phyloP scores from a whole-genome alignment of 2,888 invertebrate species.

The Hoplodrina blanda region DNA sequence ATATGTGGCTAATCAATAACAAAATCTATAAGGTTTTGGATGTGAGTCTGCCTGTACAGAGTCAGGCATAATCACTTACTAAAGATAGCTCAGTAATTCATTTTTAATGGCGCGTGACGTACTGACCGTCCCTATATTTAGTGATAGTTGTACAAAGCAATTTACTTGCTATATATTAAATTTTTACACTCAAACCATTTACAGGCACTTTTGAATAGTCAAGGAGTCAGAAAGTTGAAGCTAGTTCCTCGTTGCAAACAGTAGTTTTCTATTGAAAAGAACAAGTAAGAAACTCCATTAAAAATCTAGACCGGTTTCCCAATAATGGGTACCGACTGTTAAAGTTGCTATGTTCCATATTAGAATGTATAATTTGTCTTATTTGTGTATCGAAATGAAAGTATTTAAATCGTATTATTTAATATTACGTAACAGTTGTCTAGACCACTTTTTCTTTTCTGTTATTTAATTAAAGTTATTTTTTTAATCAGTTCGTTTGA shows the following conservation, averaged over 20 bases:
- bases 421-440: too few relatives aligned
- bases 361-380: too few relatives aligned
- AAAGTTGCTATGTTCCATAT: too few relatives aligned
- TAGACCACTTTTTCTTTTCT: too few relatives aligned
- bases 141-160: slow-evolving; percentile 10
- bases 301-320: too few relatives aligned
- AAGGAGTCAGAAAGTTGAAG: not conserved
- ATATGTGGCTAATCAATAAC: slow-evolving; percentile 12
- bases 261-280: not conserved
- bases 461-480: too few relatives aligned
- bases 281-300: not conserved
- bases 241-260: not conserved
- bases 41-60: slow-evolving; percentile 4
- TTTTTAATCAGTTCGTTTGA: too few relatives aligned
- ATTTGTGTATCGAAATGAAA: too few relatives aligned
- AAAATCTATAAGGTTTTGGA: not conserved
- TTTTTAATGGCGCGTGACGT: slow-evolving; percentile 25
- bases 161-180: slow-evolving; percentile 3
- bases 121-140: slow-evolving; percentile 14
- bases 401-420: too few relatives aligned
- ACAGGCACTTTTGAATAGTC: too few relatives aligned
- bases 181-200: too few relatives aligned
- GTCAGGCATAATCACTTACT: slow-evolving; percentile 5
- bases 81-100: slow-evolving; percentile 25
- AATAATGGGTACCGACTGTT: too few relatives aligned